These are phyloP conservation scores for Doris montereyensis DNA, from an alignment of 2,888 invertebrate genomes.

Conservation along the genomic window DNA sequence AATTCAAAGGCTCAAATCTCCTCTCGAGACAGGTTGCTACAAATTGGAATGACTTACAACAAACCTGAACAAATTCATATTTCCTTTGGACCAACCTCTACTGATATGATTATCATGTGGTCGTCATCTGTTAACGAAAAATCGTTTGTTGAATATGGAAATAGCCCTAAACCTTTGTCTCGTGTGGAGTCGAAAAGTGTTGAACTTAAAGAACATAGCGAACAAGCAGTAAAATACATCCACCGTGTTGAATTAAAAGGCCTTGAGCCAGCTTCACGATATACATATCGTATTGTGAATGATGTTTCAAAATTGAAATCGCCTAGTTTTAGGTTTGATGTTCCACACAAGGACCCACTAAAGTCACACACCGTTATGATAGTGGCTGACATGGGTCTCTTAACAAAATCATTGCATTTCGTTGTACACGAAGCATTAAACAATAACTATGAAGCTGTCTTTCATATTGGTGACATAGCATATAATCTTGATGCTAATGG, in stretches of 20 bases:
- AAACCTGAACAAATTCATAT: slow-evolving; percentile 59
- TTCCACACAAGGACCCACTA: slow-evolving; percentile 54
- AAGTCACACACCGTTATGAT: slow-evolving; percentile 63
- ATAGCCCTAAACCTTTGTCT: slow-evolving; percentile 44
- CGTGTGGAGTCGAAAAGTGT: slow-evolving; percentile 49
- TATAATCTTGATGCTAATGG: slow-evolving; percentile 62
- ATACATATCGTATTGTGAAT: slow-evolving; percentile 54
- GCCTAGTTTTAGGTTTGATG: slow-evolving; percentile 62
- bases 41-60: neutral
- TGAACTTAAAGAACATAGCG: slow-evolving; percentile 49
- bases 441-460: slow-evolving; percentile 57
- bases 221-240: slow-evolving; percentile 52
- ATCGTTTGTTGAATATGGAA: slow-evolving; percentile 52
- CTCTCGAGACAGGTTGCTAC: neutral
- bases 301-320: slow-evolving; percentile 48
- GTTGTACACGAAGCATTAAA: slow-evolving; percentile 56
- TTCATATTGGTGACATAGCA: slow-evolving; percentile 68
- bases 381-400: slow-evolving; percentile 67
- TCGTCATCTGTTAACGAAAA: slow-evolving; percentile 49
- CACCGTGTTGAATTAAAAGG: slow-evolving; percentile 54
- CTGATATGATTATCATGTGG: slow-evolving; percentile 59
- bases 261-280: slow-evolving; percentile 51
- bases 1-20: neutral
- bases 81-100: slow-evolving; percentile 50
- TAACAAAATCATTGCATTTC: slow-evolving; percentile 51